Percentiles rank a stretch among this genome's conserved stretches.
phyloP scores from a whole-genome alignment of 2,888 invertebrate genomes.

The Mimas tiliae region DNA sequence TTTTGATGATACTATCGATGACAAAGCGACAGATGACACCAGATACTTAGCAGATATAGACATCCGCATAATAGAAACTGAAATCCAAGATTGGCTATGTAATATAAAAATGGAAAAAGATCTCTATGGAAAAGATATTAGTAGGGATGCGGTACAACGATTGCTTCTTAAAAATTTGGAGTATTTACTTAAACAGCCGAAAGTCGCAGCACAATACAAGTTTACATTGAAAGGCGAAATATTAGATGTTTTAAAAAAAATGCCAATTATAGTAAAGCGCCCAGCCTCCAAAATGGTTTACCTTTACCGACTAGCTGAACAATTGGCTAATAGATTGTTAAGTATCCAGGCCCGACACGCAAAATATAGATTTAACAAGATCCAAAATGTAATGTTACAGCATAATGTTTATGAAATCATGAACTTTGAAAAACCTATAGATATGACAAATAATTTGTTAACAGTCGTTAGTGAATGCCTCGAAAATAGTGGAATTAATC shows the following conservation, averaged over 20 bases:
- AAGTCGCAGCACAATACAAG: constrained; percentile 9
- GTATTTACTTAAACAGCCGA: constrained; percentile 6
- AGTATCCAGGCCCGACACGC: constrained; percentile 6
- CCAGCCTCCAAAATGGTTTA: neutral
- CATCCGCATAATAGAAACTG: neutral
- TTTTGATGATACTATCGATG: neutral
- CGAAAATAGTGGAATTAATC: neutral
- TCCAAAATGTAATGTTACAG: constrained; percentile 3
- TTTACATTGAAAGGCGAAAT: constrained; percentile 22
- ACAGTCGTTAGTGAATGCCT: neutral
- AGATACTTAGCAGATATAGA: constrained; percentile 6
- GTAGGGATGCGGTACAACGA: neutral
- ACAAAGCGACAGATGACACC: neutral
- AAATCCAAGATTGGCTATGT: constrained; percentile 5
- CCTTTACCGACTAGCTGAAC: constrained; percentile 3
- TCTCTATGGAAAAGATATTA: neutral
- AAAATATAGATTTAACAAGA: neutral
- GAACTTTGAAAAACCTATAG: neutral
- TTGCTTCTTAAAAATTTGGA: constrained; percentile 1
- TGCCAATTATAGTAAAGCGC: constrained; percentile 4
- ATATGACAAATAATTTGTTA: neutral
- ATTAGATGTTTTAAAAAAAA: constrained; percentile 17
- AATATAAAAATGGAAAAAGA: constrained; percentile 15
- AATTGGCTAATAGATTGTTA: constrained; percentile 4
- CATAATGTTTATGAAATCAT: constrained; percentile 6